Percentiles rank a stretch among this genome's conserved stretches.
Conservation (phyloP, 1,140 invertebrate species). For the Ips typographus region DNA sequence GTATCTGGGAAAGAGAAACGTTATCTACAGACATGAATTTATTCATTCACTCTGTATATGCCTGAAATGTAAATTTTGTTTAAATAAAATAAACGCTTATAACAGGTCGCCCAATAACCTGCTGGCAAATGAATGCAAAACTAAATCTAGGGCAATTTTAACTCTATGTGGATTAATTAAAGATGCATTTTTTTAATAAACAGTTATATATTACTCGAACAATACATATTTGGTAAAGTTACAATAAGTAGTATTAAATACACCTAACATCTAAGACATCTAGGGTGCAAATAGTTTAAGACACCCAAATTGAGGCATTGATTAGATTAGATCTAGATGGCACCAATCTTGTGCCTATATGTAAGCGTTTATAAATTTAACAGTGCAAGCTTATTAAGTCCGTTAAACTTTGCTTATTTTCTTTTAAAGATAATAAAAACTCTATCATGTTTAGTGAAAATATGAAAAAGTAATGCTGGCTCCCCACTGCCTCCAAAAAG, state of each 20-base stretch:
- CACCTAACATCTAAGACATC: not conserved
- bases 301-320: not conserved
- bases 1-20: too few relatives aligned
- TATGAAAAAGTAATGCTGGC: not conserved
- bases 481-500: not conserved
- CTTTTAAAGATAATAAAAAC: conserved; percentile 1
- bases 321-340: not conserved
- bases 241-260: not conserved
- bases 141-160: not conserved
- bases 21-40: too few relatives aligned
- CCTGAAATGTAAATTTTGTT: too few relatives aligned
- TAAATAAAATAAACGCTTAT: too few relatives aligned
- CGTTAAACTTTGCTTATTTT: not conserved
- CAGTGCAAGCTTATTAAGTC: not conserved
- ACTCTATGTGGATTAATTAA: too few relatives aligned
- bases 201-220: not conserved
- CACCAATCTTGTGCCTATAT: too few relatives aligned
- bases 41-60: too few relatives aligned
- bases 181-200: too few relatives aligned
- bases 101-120: too few relatives aligned
- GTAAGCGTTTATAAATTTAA: too few relatives aligned
- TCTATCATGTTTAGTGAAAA: not conserved
- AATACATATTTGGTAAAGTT: not conserved
- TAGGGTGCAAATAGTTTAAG: not conserved
- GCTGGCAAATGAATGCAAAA: not conserved